Conservation (phyloP, 2,888 invertebrate species). For the Mesorhabditis belari region DNA sequence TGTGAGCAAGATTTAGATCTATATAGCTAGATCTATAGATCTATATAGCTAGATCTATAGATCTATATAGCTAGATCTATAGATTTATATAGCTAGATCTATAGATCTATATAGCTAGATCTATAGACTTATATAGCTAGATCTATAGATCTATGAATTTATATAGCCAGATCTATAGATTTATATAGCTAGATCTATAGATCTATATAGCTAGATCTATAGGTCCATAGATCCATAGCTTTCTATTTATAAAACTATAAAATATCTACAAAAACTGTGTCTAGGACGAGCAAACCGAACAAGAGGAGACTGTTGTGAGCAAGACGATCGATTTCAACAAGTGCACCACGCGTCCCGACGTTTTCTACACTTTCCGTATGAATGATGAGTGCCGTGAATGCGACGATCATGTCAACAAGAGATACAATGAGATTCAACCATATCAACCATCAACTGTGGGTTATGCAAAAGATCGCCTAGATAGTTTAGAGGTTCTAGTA, state of each 20-base stretch:
- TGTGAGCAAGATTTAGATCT: too few species aligned
- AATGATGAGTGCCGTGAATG: slow-evolving; percentile 20
- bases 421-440: too few species aligned
- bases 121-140: not conserved
- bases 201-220: not conserved
- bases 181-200: not conserved
- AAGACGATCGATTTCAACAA: slow-evolving; percentile 55
- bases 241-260: too few species aligned
- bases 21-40: not conserved
- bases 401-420: slow-evolving; percentile 9
- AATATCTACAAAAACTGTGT: too few species aligned
- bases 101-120: not conserved
- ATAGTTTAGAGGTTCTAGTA: too few species aligned
- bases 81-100: not conserved
- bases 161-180: not conserved
- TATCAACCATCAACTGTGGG: too few species aligned
- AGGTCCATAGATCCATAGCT: not conserved
- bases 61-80: not conserved
- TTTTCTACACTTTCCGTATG: slow-evolving; percentile 20
- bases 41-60: not conserved
- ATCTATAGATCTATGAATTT: not conserved
- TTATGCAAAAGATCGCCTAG: too few species aligned
- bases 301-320: slow-evolving; percentile 15
- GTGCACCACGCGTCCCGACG: slow-evolving; percentile 49
- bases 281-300: slow-evolving; percentile 4